These are phyloP conservation scores for Alauda arvensis DNA, from an alignment of 2,797 vertebrate genomes.

Conservation along the genomic window DNA sequence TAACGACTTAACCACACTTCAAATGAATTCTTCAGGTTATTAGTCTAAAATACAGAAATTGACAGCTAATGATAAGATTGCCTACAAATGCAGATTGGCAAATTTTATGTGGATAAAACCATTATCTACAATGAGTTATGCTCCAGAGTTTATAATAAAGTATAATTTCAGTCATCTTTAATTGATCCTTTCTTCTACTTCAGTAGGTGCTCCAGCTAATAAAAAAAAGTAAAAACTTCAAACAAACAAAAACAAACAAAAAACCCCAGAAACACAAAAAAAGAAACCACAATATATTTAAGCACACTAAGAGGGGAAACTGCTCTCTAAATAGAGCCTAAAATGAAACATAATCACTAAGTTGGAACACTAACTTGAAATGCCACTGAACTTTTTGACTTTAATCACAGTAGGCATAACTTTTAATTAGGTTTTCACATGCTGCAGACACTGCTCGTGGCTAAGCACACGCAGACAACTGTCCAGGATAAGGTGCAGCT, in stretches of 20 bases:
- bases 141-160: background rate
- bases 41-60: background rate
- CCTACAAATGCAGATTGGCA: background rate
- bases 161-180: background rate
- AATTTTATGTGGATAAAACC: background rate
- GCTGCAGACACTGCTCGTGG: background rate
- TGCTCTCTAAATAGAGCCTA: background rate
- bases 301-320: background rate
- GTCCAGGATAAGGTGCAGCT: background rate
- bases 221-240: background rate
- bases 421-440: background rate
- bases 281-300: background rate
- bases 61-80: background rate
- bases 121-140: background rate
- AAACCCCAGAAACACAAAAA: background rate
- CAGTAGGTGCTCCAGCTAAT: background rate
- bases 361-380: background rate
- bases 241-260: background rate
- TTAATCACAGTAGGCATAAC: background rate
- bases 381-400: background rate
- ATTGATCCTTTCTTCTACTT: background rate
- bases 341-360: background rate
- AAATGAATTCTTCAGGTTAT: background rate
- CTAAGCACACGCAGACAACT: background rate
- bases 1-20: background rate